phyloP scores from a whole-genome alignment of 2,797 vertebrate genomes.

The Platyrinchus mystaceus region DNA sequence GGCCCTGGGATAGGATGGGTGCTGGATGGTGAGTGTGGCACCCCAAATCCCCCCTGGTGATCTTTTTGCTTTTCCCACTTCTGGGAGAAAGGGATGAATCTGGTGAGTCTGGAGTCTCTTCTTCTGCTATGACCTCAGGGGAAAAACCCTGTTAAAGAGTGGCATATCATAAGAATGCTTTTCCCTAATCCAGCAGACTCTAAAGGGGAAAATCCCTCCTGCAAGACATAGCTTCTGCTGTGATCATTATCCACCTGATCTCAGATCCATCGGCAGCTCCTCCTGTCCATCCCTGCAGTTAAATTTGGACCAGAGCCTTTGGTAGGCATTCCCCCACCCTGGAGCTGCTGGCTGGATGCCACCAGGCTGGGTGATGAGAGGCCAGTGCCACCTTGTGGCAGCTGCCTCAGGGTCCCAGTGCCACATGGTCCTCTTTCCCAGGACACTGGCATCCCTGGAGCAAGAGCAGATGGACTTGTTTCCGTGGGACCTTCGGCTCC shows the following conservation, averaged over 20 bases:
- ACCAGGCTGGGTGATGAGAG: not conserved
- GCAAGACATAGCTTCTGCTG: not conserved
- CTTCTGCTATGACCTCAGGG: not conserved
- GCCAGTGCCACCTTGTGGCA: constrained; percentile 48
- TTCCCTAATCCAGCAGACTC: not conserved
- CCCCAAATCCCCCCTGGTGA: not conserved
- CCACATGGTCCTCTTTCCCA: not conserved
- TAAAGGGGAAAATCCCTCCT: not conserved
- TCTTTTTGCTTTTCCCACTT: not conserved
- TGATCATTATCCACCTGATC: fast-evolving
- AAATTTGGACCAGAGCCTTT: fast-evolving
- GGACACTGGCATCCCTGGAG: fast-evolving
- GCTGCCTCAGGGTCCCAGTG: not conserved
- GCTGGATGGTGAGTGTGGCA: fast-evolving
- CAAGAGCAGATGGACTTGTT: not conserved
- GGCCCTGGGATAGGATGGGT: fast-evolving
- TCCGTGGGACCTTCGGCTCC: fast-evolving
- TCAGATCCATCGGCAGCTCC: fast-evolving
- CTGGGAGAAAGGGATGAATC: not conserved
- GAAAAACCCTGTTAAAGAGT: not conserved
- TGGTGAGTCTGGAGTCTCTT: not conserved
- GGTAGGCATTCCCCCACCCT: not conserved
- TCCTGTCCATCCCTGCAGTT: fast-evolving
- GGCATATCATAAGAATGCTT: not conserved
- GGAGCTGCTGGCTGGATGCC: not conserved